Evolutionary conservation across 2,797 vertebrate genomes (phyloP), one percentile per base, ranked within the genome.

Genomic region (Tapirus indicus): DNA sequence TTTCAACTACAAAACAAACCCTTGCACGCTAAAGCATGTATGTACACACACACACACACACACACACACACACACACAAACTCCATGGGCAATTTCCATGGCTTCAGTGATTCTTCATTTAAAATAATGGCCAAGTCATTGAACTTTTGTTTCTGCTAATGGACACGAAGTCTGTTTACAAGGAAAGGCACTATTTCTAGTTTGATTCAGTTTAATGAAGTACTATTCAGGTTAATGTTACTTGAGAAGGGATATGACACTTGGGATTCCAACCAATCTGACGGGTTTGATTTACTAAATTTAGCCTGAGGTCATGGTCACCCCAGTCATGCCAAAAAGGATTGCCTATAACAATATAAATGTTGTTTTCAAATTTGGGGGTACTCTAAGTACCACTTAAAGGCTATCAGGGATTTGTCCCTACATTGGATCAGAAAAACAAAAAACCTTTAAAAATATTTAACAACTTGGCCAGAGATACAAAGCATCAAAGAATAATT

Each of bases 381-480:
- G 49, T 41, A 82, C 6, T 64, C 11, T 80, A 27, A 27, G 18
- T 52, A 35, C 23, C n/a, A 44, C 18, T 41, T 41, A 23, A 13
- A 82, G 2, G 2, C 32, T 86, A 35, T 56, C 17, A 83, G 54
- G 74, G 86, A 64, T 87, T 58, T 95, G 13, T 82, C 14, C 80
- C 14, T 35, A 11, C 3, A 25, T 6, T 71, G 5, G n/a, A 58
- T 29, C n/a, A n/a, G 35, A 80, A 89, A 86, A 96, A 32, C 11
- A 52, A 68, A 94, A 87, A 6, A 5, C 18, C n/a, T 83, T 64
- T 14, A 89, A 78, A 95, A 89, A 77, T 69, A 83, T 83, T 84
- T 88, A 44, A 80, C 5, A 47, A 54, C 4, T 29, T 93, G 3
- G 5, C 35, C 47, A 92, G 64, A 91, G 29, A 75, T 68, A 58